Conservation (phyloP, 64 coral and sea anemone species). For the Catalaphyllia jardinei region DNA sequence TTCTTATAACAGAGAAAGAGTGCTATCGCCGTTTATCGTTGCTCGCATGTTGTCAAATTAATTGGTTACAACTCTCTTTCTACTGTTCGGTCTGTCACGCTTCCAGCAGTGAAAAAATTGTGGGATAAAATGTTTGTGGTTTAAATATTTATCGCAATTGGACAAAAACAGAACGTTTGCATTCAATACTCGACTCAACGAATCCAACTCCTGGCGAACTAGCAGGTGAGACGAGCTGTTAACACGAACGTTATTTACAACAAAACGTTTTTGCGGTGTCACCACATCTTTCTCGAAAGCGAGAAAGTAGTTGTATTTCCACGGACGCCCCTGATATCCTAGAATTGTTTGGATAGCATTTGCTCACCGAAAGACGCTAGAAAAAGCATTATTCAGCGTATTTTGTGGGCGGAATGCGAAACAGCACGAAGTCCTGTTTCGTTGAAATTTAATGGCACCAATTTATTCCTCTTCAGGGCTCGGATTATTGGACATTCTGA, state of each 20-base stretch:
- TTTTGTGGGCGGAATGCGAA: background rate
- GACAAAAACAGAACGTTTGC: background rate
- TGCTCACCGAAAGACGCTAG: background rate
- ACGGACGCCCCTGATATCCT: background rate
- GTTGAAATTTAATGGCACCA: constrained; percentile 20
- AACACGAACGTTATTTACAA: background rate
- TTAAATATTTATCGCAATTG: constrained; percentile 10
- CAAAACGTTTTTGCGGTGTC: background rate
- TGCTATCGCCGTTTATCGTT: background rate
- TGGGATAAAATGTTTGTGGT: background rate
- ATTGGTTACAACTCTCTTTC: background rate
- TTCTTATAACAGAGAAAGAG: too few relatives aligned
- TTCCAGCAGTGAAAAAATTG: constrained; percentile 23
- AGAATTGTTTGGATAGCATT: background rate
- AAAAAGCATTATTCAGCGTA: background rate
- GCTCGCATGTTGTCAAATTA: background rate
- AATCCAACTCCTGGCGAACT: background rate
- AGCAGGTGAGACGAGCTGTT: background rate
- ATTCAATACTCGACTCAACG: background rate
- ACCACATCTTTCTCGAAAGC: background rate
- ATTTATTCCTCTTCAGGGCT: constrained; percentile 53
- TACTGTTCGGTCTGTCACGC: background rate
- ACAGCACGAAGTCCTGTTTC: background rate
- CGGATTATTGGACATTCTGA: constrained; percentile 70
- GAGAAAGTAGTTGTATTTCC: background rate